Evolutionary conservation across 2,113 vertebrate species (phyloP).

Genomic region (Labeo catla): DNA sequence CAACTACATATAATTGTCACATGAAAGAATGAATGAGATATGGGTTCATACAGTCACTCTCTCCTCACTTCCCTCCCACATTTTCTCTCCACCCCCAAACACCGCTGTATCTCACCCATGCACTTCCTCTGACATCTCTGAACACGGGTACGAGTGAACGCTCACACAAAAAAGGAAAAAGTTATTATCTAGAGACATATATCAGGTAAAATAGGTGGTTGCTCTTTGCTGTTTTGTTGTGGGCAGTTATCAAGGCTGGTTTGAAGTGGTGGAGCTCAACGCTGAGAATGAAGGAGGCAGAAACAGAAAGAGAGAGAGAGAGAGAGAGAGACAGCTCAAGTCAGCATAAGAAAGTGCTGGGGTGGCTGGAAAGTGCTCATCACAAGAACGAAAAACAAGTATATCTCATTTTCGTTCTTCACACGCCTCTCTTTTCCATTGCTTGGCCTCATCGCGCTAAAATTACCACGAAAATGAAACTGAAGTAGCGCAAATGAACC

Average conservation of each 20-base stretch:
- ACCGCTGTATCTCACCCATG: conserved; percentile 18
- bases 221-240: conserved; percentile 4
- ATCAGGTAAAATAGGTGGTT: not conserved
- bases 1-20: not conserved
- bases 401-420: conserved; percentile 46
- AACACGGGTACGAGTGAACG: not conserved
- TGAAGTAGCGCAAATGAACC: conserved; percentile 56
- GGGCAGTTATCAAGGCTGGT: not conserved
- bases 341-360: conserved; percentile 56
- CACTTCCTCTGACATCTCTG: conserved; percentile 23
- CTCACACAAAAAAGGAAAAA: not conserved
- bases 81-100: conserved; percentile 41
- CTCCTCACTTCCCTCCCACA: conserved; percentile 37
- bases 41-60: conserved; percentile 36
- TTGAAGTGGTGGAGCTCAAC: not conserved
- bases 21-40: conserved; percentile 14
- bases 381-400: conserved; percentile 41
- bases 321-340: conserved; percentile 10
- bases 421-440: conserved; percentile 45
- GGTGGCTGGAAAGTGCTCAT: conserved; percentile 59
- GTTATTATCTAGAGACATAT: not conserved
- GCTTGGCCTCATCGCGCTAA: not conserved
- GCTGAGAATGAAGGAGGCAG: not conserved
- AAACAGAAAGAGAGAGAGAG: conserved; percentile 27
- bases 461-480: conserved; percentile 19